A percentile compares a stretch with the other conserved stretches of the same genome.
These are phyloP conservation scores for Epinotia demarniana DNA, from an alignment of 2,888 invertebrate genomes.

Conservation along the genomic window DNA sequence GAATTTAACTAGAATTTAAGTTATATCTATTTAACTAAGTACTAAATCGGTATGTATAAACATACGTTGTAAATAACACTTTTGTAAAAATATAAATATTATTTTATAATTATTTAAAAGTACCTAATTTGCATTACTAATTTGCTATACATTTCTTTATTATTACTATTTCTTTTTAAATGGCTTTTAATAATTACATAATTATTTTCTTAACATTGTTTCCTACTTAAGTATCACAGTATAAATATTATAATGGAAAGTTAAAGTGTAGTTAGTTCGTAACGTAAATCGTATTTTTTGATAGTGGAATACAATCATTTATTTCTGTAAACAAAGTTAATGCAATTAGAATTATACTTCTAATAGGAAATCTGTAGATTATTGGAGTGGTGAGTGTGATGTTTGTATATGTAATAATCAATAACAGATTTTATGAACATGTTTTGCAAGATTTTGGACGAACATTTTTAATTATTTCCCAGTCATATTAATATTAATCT, in stretches of 20 bases:
- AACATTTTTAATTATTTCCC: neutral
- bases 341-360: neutral
- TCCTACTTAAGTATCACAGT: neutral
- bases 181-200: too few relatives aligned
- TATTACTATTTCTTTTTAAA: too few relatives aligned
- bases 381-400: neutral
- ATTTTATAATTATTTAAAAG: too few relatives aligned
- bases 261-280: neutral
- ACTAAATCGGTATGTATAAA: neutral
- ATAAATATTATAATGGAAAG: neutral
- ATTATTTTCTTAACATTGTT: neutral
- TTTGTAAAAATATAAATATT: neutral
- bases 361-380: neutral
- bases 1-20: conserved; percentile 48
- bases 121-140: neutral
- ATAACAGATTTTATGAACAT: too few relatives aligned
- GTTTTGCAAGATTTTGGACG: neutral
- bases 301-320: conserved; percentile 65
- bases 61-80: neutral
- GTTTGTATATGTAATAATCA: neutral
- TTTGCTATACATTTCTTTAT: too few relatives aligned
- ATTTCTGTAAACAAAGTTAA: conserved; percentile 4
- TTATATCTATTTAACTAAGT: neutral
- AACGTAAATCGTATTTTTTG: conserved; percentile 49
- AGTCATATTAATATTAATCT: conserved; percentile 8